These are phyloP conservation scores for Euproctis similis DNA, from an alignment of 2,888 invertebrate species.

Conservation along the genomic window DNA sequence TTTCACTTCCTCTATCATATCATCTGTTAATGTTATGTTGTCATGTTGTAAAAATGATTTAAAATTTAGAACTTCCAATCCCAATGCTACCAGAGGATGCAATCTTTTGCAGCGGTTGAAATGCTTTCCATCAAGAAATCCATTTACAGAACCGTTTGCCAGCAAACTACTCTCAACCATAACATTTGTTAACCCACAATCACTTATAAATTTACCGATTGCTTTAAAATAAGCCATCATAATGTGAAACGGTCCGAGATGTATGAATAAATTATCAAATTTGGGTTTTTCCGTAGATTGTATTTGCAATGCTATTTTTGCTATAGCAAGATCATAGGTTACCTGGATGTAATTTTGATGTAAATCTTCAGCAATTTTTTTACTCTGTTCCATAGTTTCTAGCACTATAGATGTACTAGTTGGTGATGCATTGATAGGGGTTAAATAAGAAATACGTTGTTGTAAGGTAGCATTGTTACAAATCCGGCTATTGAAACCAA, in stretches of 20 bases:
- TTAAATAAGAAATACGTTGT: no score
- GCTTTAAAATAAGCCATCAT: conserved; percentile 2
- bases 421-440: conserved; percentile 1
- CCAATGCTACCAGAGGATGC: background rate
- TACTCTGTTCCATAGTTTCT: conserved; percentile 1
- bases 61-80: background rate
- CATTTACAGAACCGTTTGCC: conserved; percentile 1
- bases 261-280: conserved; percentile 2
- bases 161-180: background rate
- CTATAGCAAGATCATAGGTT: conserved; percentile 3
- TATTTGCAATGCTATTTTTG: conserved; percentile 1
- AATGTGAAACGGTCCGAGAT: conserved; percentile 2
- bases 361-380: background rate
- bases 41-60: background rate
- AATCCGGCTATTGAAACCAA: background rate
- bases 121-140: conserved; percentile 1
- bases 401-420: background rate
- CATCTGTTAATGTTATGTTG: background rate
- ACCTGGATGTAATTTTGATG: background rate
- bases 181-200: conserved; percentile 1
- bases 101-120: conserved; percentile 2
- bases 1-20: background rate
- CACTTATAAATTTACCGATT: background rate
- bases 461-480: no score
- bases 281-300: conserved; percentile 1